These are phyloP conservation scores for Latheticus oryzae DNA, from an alignment of 2,888 invertebrate species.

Conservation along the genomic window DNA sequence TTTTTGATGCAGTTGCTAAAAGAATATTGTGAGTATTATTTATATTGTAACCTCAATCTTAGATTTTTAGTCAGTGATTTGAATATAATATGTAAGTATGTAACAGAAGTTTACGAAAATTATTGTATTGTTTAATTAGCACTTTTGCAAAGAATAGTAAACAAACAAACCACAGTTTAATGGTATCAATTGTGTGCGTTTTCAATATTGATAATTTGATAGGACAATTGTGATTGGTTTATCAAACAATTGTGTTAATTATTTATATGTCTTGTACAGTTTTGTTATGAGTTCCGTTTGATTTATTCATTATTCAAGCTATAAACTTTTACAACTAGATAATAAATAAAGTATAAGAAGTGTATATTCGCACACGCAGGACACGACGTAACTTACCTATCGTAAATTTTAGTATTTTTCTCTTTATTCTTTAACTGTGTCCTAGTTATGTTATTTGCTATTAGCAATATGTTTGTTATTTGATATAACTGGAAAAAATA, in stretches of 20 bases:
- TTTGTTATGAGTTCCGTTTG: constrained; percentile 36
- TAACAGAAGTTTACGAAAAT: too few relatives aligned
- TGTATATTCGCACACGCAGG: constrained; percentile 39
- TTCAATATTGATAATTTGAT: constrained; percentile 30
- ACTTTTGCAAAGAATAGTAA: constrained; percentile 1
- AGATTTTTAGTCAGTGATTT: too few relatives aligned
- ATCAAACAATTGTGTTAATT: constrained; percentile 34
- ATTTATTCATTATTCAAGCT: constrained; percentile 35
- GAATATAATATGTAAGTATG: too few relatives aligned
- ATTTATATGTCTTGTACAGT: constrained; percentile 34
- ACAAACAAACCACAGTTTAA: constrained; percentile 21
- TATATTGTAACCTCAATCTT: too few relatives aligned
- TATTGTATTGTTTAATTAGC: too few relatives aligned
- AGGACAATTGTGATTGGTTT: constrained; percentile 19
- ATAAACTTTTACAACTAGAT: constrained; percentile 40
- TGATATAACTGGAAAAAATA: too few relatives aligned
- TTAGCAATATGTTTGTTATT: too few relatives aligned
- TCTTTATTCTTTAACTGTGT: constrained; percentile 41
- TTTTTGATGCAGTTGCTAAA: too few relatives aligned
- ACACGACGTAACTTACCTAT: constrained; percentile 38
- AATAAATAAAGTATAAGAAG: constrained; percentile 39
- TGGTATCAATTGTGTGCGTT: constrained; percentile 11
- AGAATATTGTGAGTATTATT: too few relatives aligned
- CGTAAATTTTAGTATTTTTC: constrained; percentile 45
- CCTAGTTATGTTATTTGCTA: constrained; percentile 45